A percentile compares a stretch with the other conserved stretches of the same genome.
These are phyloP conservation scores for Basileuterus tristriatus DNA, from an alignment of 2,797 vertebrate genomes.

Conservation along the genomic window DNA sequence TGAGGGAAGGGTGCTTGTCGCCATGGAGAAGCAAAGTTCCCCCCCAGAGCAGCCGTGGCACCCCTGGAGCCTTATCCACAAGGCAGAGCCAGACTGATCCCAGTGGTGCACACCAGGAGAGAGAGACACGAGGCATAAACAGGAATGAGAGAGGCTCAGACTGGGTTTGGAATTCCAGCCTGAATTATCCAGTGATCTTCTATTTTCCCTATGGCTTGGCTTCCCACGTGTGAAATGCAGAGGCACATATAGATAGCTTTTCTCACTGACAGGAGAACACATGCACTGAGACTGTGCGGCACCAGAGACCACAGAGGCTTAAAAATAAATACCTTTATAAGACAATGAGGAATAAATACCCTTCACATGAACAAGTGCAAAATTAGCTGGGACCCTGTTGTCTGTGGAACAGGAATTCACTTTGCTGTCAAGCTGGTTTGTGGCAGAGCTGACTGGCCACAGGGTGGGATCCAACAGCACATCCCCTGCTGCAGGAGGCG, in stretches of 20 bases:
- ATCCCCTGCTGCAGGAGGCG: neutral
- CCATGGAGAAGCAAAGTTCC: neutral
- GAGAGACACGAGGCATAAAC: neutral
- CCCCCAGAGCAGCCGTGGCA: neutral
- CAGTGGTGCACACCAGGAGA: too few species aligned
- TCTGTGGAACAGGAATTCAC: neutral
- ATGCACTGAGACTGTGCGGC: neutral
- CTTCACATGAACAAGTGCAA: constrained; percentile 9
- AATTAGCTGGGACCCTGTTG: neutral
- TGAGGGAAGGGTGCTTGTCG: neutral
- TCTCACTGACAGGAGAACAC: neutral
- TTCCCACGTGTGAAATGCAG: neutral
- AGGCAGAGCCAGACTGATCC: neutral
- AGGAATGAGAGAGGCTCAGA: neutral
- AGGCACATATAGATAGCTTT: neutral
- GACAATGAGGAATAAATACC: constrained; percentile 34
- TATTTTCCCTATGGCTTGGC: neutral
- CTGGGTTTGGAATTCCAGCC: neutral
- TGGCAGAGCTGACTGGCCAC: neutral
- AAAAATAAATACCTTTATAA: constrained; percentile 39
- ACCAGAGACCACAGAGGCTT: neutral
- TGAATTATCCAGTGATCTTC: neutral
- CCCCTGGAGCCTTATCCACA: too few species aligned
- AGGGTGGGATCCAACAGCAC: neutral
- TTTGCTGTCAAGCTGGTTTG: neutral